Conservation (phyloP, 2,888 invertebrate species). For the Halictus quadricinctus region DNA sequence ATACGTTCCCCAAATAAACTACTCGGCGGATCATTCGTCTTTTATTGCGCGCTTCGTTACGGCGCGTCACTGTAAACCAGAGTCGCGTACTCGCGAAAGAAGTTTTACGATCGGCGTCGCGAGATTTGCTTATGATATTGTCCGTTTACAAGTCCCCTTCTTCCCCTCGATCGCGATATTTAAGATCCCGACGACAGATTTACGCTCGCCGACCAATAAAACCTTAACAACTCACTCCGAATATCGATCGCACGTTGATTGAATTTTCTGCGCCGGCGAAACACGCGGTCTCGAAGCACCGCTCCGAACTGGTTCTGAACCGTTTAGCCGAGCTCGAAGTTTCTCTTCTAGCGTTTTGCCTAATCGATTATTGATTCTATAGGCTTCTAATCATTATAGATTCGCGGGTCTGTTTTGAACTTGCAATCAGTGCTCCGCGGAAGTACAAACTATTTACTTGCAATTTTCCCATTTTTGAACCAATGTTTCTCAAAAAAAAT, state of each 20-base stretch:
- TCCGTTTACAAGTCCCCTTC: constrained; percentile 24
- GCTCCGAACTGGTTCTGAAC: too few relatives aligned
- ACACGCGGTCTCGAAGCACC: background rate
- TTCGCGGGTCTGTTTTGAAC: too few relatives aligned
- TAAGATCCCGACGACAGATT: constrained; percentile 19
- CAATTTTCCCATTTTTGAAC: too few relatives aligned
- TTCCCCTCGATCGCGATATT: constrained; percentile 12
- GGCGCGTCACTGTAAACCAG: constrained; percentile 21
- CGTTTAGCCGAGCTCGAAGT: too few relatives aligned
- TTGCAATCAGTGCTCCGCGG: too few relatives aligned
- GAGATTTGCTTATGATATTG: constrained; percentile 43
- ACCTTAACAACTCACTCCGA: background rate
- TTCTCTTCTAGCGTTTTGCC: too few relatives aligned
- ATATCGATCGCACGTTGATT: background rate
- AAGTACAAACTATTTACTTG: too few relatives aligned
- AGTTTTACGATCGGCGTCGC: constrained; percentile 38
- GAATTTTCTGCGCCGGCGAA: background rate
- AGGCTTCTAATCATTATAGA: too few relatives aligned
- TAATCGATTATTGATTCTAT: too few relatives aligned
- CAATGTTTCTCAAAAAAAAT: too few relatives aligned
- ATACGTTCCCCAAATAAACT: constrained; percentile 55
- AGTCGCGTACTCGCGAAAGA: constrained; percentile 7
- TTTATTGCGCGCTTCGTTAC: constrained; percentile 46
- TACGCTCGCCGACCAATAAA: constrained; percentile 2
- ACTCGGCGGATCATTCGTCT: constrained; percentile 45